Evolutionary conservation across 2,888 invertebrate species (phyloP).

Genomic region (Lycaena phlaeas): DNA sequence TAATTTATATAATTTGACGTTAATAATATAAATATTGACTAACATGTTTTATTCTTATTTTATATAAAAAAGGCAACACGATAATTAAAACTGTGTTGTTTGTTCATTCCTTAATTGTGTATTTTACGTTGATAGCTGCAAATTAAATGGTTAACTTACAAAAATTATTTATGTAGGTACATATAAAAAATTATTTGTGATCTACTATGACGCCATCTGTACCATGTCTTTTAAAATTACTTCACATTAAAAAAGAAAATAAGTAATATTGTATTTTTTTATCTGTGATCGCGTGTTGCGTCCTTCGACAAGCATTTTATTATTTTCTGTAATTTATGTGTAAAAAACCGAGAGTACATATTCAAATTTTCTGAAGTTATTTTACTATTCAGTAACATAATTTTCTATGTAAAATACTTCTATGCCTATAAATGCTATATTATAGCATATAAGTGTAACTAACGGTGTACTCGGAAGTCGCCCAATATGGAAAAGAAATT

Average conservation of each 20-base stretch:
- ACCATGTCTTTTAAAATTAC: background rate
- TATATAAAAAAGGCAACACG: too few species aligned
- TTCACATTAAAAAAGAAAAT: conserved; percentile 4
- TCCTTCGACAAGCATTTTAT: conserved; percentile 36
- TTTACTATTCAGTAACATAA: conserved; percentile 6
- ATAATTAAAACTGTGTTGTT: too few species aligned
- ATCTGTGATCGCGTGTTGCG: conserved; percentile 55
- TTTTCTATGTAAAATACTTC: conserved; percentile 32
- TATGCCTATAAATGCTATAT: conserved; percentile 52
- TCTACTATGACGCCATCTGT: background rate
- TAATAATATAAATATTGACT: too few species aligned
- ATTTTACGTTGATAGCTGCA: too few species aligned
- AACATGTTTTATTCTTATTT: too few species aligned
- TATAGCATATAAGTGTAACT: conserved; percentile 28
- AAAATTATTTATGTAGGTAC: too few species aligned
- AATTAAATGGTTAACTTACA: too few species aligned
- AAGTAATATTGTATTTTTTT: conserved; percentile 24
- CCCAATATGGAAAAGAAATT: conserved; percentile 52
- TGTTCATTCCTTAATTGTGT: too few species aligned
- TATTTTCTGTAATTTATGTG: conserved; percentile 21
- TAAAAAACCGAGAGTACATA: conserved; percentile 10
- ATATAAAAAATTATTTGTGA: background rate
- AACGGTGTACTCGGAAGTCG: conserved; percentile 29
- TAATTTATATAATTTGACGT: too few species aligned
- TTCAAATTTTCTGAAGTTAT: conserved; percentile 8